Base-by-base conservation (phyloP, 2,797 vertebrate species). In the Acanthurus leucopareius region DNA sequence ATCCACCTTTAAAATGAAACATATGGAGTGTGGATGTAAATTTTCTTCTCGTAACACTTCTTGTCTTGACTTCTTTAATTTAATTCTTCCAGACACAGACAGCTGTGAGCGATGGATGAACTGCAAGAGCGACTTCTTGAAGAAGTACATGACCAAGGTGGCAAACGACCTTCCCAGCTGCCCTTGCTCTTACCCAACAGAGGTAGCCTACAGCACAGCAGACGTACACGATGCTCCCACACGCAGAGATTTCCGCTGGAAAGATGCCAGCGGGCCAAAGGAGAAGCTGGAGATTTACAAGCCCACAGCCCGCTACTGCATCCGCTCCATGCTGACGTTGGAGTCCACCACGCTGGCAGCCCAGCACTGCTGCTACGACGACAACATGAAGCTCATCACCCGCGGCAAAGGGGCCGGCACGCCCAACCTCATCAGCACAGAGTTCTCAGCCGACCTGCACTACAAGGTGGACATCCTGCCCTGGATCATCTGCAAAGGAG, bases 41-140 rank as follows among this genome's bases (percentile, higher is more conserved):
- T 42, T 2, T 42, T 42, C 9, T 42, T 42, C 40, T 42, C 40
- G 7, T 35, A 1, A 42, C 40, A 42, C 40, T 42, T 42, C 40
- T 13, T 10, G 10, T 42, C 11, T 42, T 40, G 59, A 69, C 59
- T 19, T 45, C 19, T 47, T 42, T 90, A 35, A 5, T 35, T 35
- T 35, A 35, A 7, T 67, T 85, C 80, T 87, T 92, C 13, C 93
- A 98, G 97, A 97, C 87, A 95, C 96, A 32, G 98, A 99, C 96
- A 97, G 97, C 92, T 99, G 98, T 49, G 97, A 99, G 87, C 97
- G 97, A 75, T 99, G 97, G 97, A 95, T 99, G 90, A 97, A 96
- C 92, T 98, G 98, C 94, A 98, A 97, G 89, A 98, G 97, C 0
- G 96, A 98, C 82, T 98, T 98, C 93, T 92, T 99, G 75, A 96